Base-by-base conservation (phyloP, 2,113 vertebrate species). In the Oreochromis spilurus region DNA sequence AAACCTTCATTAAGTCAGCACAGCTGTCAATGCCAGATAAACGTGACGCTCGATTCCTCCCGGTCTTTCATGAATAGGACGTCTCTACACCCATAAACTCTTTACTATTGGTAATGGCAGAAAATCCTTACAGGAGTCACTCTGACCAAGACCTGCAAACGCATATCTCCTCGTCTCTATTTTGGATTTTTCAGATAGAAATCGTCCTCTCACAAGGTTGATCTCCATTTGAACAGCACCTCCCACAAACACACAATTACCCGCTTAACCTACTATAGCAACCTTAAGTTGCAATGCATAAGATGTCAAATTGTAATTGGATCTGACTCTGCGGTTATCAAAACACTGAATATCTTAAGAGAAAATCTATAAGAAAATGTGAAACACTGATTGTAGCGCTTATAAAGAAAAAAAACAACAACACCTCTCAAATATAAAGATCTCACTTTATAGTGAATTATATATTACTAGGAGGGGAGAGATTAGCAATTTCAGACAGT, bases 11-110 rank as follows among this genome's bases (percentile, higher is more conserved):
- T 97, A 97, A 96, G 92, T 96, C 85, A 75, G 92, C 91, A 95
- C 96, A 97, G 96, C 96, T 98, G 97, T 96, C 96, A 91, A 97
- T 92, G 95, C 81, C 85, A 97, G 97, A 97, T 97, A 97, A 97
- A 97, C 95, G 90, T 87, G 90, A 85, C 88, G 89, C 94, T 97
- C 97, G 94, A 96, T 95, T 95, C 91, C 95, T 87, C 86, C 70
- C 31, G 90, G 85, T 92, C 89, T 79, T 85, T 89, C 54, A 82
- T 80, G 70, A 95, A 95, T 83, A 93, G 88, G 94, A 93, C 65
- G 55, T 91, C 93, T 91, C 48, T 91, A 81, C 86, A 60, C 54
- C 85, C 92, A 93, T 95, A 95, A 92, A 94, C 88, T 94, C 92
- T 85, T 94, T 26, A 79, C 90, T 75, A 88, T 53, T 89, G 82